Evolutionary conservation across 1,140 invertebrate genomes (phyloP).

Genomic region (Planococcus citri): DNA sequence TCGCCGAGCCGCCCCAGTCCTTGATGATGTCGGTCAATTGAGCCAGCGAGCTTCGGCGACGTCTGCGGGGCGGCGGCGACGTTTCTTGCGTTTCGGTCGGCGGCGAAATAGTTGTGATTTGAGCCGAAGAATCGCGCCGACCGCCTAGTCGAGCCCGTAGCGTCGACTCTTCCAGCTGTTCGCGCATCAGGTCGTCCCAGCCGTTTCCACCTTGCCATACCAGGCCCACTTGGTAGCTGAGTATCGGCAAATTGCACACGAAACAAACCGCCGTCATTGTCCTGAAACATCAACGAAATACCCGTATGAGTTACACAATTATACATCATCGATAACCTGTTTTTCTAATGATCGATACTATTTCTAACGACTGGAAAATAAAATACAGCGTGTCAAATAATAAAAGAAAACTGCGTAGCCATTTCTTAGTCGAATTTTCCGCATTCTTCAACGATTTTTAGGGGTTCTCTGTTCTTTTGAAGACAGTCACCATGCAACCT

Average conservation of each 20-base stretch:
- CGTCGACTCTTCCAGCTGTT: conserved; percentile 71
- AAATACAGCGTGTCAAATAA: no score
- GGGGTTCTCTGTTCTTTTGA: no score
- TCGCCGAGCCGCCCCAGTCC: conserved; percentile 61
- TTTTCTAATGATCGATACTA: no score
- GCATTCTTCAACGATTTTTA: no score
- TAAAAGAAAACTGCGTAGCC: no score
- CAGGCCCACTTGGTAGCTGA: conserved; percentile 82
- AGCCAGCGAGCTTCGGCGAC: conserved; percentile 66
- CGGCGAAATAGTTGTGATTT: conserved; percentile 70
- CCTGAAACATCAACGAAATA: conserved; percentile 48
- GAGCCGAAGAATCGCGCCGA: conserved; percentile 70
- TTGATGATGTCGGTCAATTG: conserved; percentile 74
- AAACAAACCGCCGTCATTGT: conserved; percentile 88
- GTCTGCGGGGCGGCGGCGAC: conserved; percentile 44
- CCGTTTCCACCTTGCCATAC: conserved; percentile 86
- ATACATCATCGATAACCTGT: no score
- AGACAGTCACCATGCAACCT: no score
- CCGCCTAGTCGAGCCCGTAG: conserved; percentile 56
- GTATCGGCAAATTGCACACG: conserved; percentile 85
- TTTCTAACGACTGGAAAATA: no score
- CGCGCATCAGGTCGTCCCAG: conserved; percentile 77
- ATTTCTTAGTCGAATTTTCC: no score
- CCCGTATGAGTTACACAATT: no score
- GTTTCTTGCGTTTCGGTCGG: conserved; percentile 54